phyloP scores from a whole-genome alignment of 2,113 vertebrate species.

The Athene cunicularia region DNA sequence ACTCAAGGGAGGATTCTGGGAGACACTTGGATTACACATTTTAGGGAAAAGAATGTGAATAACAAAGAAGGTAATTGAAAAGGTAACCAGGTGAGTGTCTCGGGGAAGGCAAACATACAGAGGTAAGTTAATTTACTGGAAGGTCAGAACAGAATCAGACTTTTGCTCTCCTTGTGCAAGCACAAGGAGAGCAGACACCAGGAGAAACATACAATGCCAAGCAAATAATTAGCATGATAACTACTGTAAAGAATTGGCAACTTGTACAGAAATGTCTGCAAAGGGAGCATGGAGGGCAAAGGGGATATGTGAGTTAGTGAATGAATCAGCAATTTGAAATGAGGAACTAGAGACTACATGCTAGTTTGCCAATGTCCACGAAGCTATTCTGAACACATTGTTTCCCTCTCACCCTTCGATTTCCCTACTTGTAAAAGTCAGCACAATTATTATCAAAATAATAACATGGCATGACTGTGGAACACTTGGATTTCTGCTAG shows the following conservation, averaged over 20 bases:
- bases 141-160: not conserved
- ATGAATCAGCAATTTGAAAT: not conserved
- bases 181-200: not conserved
- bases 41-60: not conserved
- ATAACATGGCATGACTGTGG: not conserved
- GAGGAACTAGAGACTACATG: not conserved
- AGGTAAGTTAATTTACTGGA: constrained; percentile 12
- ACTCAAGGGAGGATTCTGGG: not conserved
- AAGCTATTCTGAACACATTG: not conserved
- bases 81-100: not conserved
- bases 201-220: not conserved
- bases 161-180: not conserved
- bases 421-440: not conserved
- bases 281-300: not conserved
- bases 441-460: not conserved
- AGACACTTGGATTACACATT: not conserved
- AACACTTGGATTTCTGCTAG: not conserved
- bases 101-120: not conserved
- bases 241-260: not conserved
- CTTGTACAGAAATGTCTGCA: not conserved
- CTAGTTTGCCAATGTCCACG: not conserved
- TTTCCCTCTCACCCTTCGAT: not conserved
- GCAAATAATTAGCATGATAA: not conserved
- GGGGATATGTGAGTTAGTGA: not conserved
- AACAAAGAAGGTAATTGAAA: constrained; percentile 4